Percentiles rank a stretch among this genome's conserved stretches.
Conservation (phyloP, 2,113 vertebrate genomes). For the Marmota flaviventris region DNA sequence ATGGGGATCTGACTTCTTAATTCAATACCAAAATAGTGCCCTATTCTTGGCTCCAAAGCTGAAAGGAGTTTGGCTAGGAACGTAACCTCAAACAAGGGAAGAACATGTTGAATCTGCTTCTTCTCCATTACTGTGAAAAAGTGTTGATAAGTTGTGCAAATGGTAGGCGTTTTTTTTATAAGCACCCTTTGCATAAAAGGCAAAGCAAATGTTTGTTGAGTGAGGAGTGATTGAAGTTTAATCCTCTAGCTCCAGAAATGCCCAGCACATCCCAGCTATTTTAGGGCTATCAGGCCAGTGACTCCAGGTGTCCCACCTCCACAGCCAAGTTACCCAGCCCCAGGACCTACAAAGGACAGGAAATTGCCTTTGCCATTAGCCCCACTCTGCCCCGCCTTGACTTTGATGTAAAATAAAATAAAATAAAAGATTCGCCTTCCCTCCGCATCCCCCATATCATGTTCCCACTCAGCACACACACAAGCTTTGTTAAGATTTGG, state of each 20-base stretch:
- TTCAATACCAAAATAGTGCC: not conserved
- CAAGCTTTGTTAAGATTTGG: not conserved
- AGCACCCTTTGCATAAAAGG: not conserved
- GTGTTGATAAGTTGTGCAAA: not conserved
- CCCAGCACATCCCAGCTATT: not conserved
- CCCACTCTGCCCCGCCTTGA: not conserved
- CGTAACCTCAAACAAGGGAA: not conserved
- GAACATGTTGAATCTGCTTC: not conserved
- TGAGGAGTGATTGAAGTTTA: not conserved
- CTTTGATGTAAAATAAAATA: not conserved
- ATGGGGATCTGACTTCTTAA: not conserved
- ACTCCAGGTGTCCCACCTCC: not conserved
- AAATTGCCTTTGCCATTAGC: not conserved
- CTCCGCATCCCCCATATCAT: not conserved
- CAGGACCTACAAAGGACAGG: not conserved
- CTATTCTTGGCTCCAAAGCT: not conserved
- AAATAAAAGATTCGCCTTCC: too few species aligned
- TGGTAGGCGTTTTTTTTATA: not conserved
- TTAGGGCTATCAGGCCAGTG: not conserved
- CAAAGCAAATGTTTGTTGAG: not conserved
- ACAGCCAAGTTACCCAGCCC: not conserved
- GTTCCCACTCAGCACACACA: not conserved
- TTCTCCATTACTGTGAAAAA: not conserved
- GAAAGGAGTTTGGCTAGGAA: not conserved
- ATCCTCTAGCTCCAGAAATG: not conserved